Evolutionary conservation across 2,797 vertebrate genomes (phyloP), one percentile per base, ranked within the genome.

Genomic region (Bufotes viridis): DNA sequence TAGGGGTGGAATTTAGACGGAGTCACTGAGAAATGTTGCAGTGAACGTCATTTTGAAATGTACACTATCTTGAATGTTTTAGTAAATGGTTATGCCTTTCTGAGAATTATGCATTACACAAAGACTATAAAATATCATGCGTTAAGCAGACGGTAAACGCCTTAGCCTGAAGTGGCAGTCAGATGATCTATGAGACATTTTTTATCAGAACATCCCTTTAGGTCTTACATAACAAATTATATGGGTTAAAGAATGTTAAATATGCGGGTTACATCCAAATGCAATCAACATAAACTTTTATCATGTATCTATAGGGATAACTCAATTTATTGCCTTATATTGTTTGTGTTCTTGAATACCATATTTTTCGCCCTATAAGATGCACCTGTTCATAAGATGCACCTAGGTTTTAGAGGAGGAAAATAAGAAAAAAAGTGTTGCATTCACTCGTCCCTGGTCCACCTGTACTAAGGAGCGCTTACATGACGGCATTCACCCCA

Each of bases 121-220:
- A 75, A n/a, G 20, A 49, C 11, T 51, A 51, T 12, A 51, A 75
- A 75, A 74, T 67, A 49, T 42, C 8, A 74, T 42, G 8, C 34
- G 18, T 74, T 34, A 74, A 42, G 13, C 34, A 74, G 34, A 42
- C 7, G 34, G 49, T 9, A 18, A 72, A 75, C 72, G n/a, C 20
- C 72, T 75, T 75, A 5, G 42, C 72, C 72, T 75, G 34, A 74
- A 74, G 70, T 74, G 15, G 6, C 72, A 22, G 42, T n/a, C 29
- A 34, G 42, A 51, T 75, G 72, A 75, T 75, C 42, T 75, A 75
- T 75, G 51, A 51, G 20, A 75, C 72, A 12, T 75, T 51, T 75
- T 51, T 22, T 75, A 75, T 51, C 22, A 13, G 42, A 75, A 51
- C 72, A 51, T 49, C 42, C 42, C 72, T 51, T 75, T 51, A 51